Base-by-base conservation (phyloP, 2,888 invertebrate species). In the Trimorus sp. region DNA sequence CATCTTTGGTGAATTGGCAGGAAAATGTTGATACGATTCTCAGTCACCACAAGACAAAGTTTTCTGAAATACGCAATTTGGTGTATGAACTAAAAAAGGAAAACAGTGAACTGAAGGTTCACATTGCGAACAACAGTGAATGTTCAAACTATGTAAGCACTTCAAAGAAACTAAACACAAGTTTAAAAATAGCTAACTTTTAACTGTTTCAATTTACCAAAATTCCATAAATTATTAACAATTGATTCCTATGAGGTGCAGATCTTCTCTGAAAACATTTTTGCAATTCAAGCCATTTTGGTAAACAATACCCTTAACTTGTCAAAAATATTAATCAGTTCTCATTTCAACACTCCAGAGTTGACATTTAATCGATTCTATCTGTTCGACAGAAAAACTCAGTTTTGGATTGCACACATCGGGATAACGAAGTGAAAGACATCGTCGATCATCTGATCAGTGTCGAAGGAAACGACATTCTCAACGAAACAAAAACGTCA, bases 1-100 rank as follows among this genome's bases (percentile, higher is more conserved):
- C 93, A 42, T 92, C 93, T 60, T 93, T 96, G 49, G 92, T 93
- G 0, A 92, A 92, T 0, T 95, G 95, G 92, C 95, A 95, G 85
- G 94, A 94, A 53, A 95, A 95, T 82, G 94, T 95, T 86, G 91
- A 94, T 87, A 93, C 93, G 84, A 94, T 95, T 0, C 94, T 95
- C 79, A 92, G 93, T 58, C 88, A 93, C 83, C 94, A 95, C 77
- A 95, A 94, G 86, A 93, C 93, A 84, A 95, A 95, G 90, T 95
- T 95, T 90, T 92, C 93, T 12, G 94, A 95, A 89, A 95, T 94
- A 0, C 94, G 93, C 85, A 93, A 92, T 12, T 90, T 94, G 58
- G 93, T 95, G 9, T 85, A 85, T 12, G 87, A 89, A 45, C 86
- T 92, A 16, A 89, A 88, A 71, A 85, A 85, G 15, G 91, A 92